These are phyloP conservation scores for Chrysolina americana DNA, from an alignment of 2,888 invertebrate species.

Conservation along the genomic window DNA sequence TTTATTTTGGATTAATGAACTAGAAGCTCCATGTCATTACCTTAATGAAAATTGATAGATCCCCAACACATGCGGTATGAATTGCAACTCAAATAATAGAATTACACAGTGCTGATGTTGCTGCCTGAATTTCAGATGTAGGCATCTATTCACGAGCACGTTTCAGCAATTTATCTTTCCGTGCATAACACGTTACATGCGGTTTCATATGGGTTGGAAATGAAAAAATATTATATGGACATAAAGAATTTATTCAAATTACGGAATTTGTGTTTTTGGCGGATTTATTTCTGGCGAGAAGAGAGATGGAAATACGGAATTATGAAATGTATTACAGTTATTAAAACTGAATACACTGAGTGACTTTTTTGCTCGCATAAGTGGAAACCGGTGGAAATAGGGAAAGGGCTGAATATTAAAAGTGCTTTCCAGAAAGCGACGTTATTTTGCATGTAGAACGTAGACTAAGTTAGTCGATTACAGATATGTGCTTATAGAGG, in stretches of 20 bases:
- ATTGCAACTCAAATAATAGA: slow-evolving; percentile 40
- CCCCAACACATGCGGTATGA: slow-evolving; percentile 32
- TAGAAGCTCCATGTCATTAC: slow-evolving; percentile 24
- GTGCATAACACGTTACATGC: slow-evolving; percentile 36
- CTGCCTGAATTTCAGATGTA: slow-evolving; percentile 33
- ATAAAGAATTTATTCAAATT: slow-evolving; percentile 23
- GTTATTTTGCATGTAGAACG: too few species aligned
- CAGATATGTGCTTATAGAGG: too few species aligned
- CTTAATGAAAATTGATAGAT: slow-evolving; percentile 30
- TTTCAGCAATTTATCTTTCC: slow-evolving; percentile 42
- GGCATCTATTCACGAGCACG: slow-evolving; percentile 40
- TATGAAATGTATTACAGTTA: not conserved
- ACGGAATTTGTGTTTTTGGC: slow-evolving; percentile 1
- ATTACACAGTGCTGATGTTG: slow-evolving; percentile 42
- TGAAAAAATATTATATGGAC: slow-evolving; percentile 26
- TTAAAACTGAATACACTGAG: not conserved
- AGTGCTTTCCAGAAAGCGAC: too few species aligned
- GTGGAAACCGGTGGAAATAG: not conserved
- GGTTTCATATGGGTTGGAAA: slow-evolving; percentile 31
- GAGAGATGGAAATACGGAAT: not conserved
- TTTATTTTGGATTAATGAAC: not conserved
- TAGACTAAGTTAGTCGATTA: too few species aligned
- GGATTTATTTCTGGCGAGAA: not conserved
- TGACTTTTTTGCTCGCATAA: not conserved
- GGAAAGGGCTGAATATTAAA: too few species aligned